Evolutionary conservation across 1,140 invertebrate species (phyloP), one percentile per base, ranked within the genome.

Genomic region (Drosophila mayri): DNA sequence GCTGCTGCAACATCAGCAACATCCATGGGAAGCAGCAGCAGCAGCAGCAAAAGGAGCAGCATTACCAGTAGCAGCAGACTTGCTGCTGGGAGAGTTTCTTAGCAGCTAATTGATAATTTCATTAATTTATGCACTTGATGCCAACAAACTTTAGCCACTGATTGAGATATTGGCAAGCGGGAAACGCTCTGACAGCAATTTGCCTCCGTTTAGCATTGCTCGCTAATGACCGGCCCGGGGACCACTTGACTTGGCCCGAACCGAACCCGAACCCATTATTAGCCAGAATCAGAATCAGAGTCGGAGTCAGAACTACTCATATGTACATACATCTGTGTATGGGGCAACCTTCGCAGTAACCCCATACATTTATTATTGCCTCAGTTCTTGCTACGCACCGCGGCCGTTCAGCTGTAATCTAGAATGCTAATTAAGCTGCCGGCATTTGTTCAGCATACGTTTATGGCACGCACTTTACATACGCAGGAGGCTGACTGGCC

Each of bases 371-470:
- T 68, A 71, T 66, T 67, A 49, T 54, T 43, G 55, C 62, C 62
- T 79, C 52, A 52, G 49, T 86, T 76, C 76, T 80, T 67, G 72
- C 41, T 78, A 88, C 84, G 81, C 84, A 88, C 84, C 83, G 0
- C 32, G 14, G 32, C 12, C 35, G 50, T 22, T 37, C 30, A 6
- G 49, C 50, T 54, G 68, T 84, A 87, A 87, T 91, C 80, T 83
- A 79, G 85, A 91, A 91, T 91, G 88, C 88, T 91, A 91, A 91
- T 91, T 91, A 91, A 91, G 80, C 81, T 91, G 88, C 88, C 87
- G 88, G 83, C 77, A 91, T 59, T 73, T 86, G 83, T 77, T 76
- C 72, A 67, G 73, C 75, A 77, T 77, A 68, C 49, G 52, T 55
- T 65, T 71, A 62, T 82, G 58, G 44, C 28, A 85, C 73, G 71